These are phyloP conservation scores for Nesidiocoris tenuis DNA, from an alignment of 2,888 invertebrate species.

Conservation along the genomic window DNA sequence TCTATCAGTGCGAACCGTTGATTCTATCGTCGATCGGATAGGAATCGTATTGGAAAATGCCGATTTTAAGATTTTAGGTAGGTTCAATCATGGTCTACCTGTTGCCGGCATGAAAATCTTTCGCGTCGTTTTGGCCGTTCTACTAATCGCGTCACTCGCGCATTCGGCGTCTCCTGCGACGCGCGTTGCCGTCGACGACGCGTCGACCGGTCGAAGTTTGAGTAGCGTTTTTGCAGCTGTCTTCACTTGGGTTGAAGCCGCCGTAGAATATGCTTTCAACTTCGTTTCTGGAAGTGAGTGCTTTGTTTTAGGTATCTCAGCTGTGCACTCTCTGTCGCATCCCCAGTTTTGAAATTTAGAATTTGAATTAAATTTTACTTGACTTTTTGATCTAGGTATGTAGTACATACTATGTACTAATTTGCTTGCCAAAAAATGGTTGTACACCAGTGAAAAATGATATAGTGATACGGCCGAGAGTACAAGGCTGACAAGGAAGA, in stretches of 20 bases:
- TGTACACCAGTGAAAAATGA: too few relatives aligned
- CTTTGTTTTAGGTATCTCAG: not conserved
- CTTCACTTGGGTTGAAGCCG: slow-evolving; percentile 46
- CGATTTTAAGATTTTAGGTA: not conserved
- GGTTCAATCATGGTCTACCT: not conserved
- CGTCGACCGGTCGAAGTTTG: slow-evolving; percentile 14
- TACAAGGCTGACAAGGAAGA: too few relatives aligned
- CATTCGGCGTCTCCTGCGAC: not conserved
- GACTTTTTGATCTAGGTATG: not conserved
- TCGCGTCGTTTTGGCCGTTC: not conserved
- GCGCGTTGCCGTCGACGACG: not conserved
- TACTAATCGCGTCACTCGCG: slow-evolving; percentile 4
- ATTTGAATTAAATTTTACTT: not conserved
- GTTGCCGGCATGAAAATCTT: slow-evolving; percentile 24
- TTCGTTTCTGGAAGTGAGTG: slow-evolving; percentile 21
- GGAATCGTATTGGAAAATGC: not conserved
- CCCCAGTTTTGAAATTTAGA: too few relatives aligned
- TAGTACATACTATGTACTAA: not conserved
- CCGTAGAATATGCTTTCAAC: slow-evolving; percentile 44
- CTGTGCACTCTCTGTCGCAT: not conserved
- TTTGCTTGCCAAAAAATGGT: too few relatives aligned
- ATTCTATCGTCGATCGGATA: not conserved
- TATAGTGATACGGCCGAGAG: too few relatives aligned
- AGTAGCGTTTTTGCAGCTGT: slow-evolving; percentile 41
- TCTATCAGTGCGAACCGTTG: not conserved